phyloP scores from a whole-genome alignment of 2,797 vertebrate species.

The Melanotaenia parkinsoni region DNA sequence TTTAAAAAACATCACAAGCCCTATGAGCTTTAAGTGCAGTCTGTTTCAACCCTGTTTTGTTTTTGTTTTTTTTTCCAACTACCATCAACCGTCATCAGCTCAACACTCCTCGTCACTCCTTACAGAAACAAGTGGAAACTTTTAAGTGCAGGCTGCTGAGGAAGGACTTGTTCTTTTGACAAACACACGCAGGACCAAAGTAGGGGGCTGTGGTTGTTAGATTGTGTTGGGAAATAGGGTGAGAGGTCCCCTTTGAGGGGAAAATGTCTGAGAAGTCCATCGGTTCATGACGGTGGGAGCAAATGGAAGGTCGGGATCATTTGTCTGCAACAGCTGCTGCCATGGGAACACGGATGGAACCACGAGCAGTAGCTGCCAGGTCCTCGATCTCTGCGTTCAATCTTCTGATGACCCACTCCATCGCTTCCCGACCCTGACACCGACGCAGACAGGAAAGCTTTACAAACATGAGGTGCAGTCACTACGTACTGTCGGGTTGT shows the following conservation, averaged over 20 bases:
- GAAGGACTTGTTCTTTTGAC: constrained; percentile 20
- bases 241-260: constrained; percentile 29
- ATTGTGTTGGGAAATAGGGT: constrained; percentile 49
- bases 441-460: background rate
- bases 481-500: background rate
- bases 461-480: background rate
- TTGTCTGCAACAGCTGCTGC: constrained; percentile 92
- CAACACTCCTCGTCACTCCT: constrained; percentile 21
- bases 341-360: constrained; percentile 89
- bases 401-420: constrained; percentile 97
- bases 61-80: background rate
- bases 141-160: constrained; percentile 7
- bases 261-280: constrained; percentile 49
- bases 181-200: constrained; percentile 1
- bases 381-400: constrained; percentile 95
- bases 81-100: constrained; percentile 42
- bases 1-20: constrained; percentile 43
- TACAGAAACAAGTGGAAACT: background rate
- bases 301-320: constrained; percentile 71
- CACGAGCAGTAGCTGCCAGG: constrained; percentile 89
- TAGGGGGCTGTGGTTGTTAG: constrained; percentile 41
- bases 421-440: constrained; percentile 92
- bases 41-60: constrained; percentile 42
- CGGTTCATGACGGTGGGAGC: constrained; percentile 37
- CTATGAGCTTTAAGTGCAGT: constrained; percentile 61